These are phyloP conservation scores for Cydia splendana DNA, from an alignment of 1,140 invertebrate genomes.

Conservation along the genomic window DNA sequence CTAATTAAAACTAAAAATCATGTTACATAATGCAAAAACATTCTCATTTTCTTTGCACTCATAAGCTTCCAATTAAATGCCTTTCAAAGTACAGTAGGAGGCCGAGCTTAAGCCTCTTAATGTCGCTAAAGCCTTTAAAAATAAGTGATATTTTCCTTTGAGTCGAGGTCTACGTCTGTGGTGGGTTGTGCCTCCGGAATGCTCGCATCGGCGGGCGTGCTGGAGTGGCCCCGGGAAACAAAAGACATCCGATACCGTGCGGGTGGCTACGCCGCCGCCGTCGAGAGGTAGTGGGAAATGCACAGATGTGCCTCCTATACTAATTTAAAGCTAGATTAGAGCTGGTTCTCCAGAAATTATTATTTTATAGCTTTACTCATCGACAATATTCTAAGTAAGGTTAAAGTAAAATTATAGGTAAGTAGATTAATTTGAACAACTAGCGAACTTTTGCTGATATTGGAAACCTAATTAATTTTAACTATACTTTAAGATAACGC, in stretches of 20 bases:
- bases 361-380: too few species aligned
- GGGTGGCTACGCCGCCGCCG: constrained; percentile 25
- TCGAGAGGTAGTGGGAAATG: constrained; percentile 11
- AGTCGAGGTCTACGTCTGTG: not conserved
- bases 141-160: not conserved
- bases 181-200: not conserved
- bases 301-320: constrained; percentile 19
- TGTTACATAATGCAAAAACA: not conserved
- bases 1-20: constrained; percentile 1
- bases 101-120: not conserved
- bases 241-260: constrained; percentile 36
- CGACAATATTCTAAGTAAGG: too few species aligned
- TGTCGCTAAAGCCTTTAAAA: not conserved
- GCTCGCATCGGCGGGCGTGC: constrained; percentile 31
- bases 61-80: constrained; percentile 10
- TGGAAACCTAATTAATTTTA: too few species aligned
- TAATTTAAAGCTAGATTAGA: not conserved
- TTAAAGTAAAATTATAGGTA: too few species aligned
- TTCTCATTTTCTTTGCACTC: constrained; percentile 8
- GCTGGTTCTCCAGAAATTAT: not conserved
- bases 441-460: too few species aligned
- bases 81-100: not conserved
- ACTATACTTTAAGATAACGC: too few species aligned
- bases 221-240: constrained; percentile 31
- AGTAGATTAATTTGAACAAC: too few species aligned